These are phyloP conservation scores for Eurystomus glaucurus DNA, from an alignment of 2,797 vertebrate species.

Conservation along the genomic window DNA sequence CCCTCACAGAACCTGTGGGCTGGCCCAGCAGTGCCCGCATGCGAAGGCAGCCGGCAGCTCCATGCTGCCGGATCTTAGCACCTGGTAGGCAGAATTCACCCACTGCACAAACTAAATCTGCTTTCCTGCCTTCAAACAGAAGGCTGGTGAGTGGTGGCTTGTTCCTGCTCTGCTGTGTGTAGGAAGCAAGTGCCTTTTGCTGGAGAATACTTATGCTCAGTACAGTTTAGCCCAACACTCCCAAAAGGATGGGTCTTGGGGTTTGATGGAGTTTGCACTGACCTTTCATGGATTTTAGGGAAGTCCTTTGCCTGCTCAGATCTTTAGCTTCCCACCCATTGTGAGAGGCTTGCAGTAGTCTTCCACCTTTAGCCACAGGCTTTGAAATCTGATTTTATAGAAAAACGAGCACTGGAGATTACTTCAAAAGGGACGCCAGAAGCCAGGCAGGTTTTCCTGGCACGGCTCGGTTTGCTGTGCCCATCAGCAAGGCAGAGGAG, in stretches of 20 bases:
- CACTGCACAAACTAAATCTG: neutral
- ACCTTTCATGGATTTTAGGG: neutral
- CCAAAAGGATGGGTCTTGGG: neutral
- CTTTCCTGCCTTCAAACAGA: neutral
- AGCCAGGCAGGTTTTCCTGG: neutral
- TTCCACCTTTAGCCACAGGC: neutral
- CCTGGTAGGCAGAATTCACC: neutral
- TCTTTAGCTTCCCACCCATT: neutral
- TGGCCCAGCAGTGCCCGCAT: fast-evolving
- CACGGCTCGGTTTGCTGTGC: neutral
- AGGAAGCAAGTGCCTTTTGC: neutral
- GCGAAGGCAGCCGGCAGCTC: neutral
- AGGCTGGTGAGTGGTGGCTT: neutral
- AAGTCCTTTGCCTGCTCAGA: neutral
- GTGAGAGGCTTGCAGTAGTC: neutral
- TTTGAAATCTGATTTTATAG: neutral
- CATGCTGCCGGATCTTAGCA: fast-evolving
- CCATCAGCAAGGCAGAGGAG: neutral
- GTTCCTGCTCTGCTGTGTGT: neutral
- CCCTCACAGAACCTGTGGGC: fast-evolving
- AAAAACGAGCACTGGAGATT: neutral
- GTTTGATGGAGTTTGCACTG: neutral
- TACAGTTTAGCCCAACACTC: neutral
- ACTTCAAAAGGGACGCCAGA: neutral
- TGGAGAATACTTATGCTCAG: fast-evolving